These are phyloP conservation scores for Carettochelys insculpta DNA, from an alignment of 2,113 vertebrate genomes.

Conservation along the genomic window DNA sequence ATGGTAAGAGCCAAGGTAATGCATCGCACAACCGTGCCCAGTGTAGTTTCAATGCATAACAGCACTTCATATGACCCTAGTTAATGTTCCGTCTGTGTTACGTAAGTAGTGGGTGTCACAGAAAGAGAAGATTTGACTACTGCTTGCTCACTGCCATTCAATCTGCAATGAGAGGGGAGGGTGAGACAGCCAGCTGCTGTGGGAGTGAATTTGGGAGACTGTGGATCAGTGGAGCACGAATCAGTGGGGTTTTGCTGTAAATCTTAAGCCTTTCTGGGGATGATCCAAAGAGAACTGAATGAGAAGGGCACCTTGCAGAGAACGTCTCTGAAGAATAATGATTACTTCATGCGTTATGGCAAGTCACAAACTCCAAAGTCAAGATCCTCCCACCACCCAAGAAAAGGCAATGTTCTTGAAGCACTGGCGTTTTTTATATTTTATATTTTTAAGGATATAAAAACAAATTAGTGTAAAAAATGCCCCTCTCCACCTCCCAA, in stretches of 20 bases:
- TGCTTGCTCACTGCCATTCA: neutral
- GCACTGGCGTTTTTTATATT: neutral
- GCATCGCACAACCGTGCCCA: rapidly evolving
- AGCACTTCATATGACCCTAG: rapidly evolving
- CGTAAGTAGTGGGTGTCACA: rapidly evolving
- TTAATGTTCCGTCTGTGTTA: neutral
- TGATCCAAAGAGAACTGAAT: neutral
- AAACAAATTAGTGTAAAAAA: neutral
- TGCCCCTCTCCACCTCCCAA: no score
- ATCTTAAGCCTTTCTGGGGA: neutral
- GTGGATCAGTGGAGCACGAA: neutral
- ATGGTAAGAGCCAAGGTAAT: neutral
- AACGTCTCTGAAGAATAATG: neutral
- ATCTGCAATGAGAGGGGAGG: neutral
- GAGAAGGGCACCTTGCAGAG: neutral
- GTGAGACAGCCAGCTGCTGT: neutral
- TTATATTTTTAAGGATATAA: neutral
- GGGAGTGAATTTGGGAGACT: rapidly evolving
- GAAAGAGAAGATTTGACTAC: no score
- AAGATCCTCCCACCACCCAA: neutral
- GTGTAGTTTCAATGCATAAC: rapidly evolving
- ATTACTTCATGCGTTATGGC: neutral
- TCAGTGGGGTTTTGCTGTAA: neutral
- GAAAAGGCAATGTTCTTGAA: neutral
- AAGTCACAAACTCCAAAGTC: neutral